Conservation (phyloP, 1,140 invertebrate genomes). For the Parasteatoda tepidariorum region DNA sequence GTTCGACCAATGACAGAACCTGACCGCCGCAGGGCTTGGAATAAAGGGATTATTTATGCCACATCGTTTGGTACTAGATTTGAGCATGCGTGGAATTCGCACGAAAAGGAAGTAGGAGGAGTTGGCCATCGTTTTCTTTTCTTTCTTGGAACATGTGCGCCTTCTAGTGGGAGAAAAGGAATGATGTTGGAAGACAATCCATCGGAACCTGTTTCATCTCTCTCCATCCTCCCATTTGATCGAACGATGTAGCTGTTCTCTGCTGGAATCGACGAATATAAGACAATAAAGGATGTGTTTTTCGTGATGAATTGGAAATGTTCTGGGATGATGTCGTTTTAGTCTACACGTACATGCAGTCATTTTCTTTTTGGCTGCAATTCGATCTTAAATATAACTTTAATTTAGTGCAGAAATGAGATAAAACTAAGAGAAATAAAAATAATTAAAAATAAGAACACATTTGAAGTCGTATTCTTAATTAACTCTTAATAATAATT, state of each 20-base stretch:
- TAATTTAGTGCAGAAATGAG: no score
- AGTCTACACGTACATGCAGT: no score
- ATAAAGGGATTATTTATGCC: conserved; percentile 60
- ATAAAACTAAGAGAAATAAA: no score
- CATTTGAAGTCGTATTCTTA: no score
- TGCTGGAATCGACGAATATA: no score
- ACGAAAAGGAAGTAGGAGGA: conserved; percentile 51
- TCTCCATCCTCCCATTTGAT: conserved; percentile 40
- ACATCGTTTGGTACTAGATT: conserved; percentile 28
- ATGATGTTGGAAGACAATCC: neutral
- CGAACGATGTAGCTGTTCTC: conserved; percentile 33
- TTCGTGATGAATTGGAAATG: no score
- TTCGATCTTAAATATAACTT: no score
- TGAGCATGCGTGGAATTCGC: conserved; percentile 35
- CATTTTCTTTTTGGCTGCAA: no score
- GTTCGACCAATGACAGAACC: conserved; percentile 53
- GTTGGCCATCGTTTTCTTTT: conserved; percentile 25
- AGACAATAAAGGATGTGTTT: no score
- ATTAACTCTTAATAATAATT: no score
- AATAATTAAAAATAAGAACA: no score
- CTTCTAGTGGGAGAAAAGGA: conserved; percentile 10
- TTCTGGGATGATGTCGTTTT: no score
- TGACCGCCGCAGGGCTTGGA: conserved; percentile 57
- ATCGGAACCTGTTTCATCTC: conserved; percentile 30
- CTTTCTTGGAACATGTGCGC: conserved; percentile 17